Conservation (phyloP, 2,113 vertebrate species). For the Myiozetetes cayanensis region DNA sequence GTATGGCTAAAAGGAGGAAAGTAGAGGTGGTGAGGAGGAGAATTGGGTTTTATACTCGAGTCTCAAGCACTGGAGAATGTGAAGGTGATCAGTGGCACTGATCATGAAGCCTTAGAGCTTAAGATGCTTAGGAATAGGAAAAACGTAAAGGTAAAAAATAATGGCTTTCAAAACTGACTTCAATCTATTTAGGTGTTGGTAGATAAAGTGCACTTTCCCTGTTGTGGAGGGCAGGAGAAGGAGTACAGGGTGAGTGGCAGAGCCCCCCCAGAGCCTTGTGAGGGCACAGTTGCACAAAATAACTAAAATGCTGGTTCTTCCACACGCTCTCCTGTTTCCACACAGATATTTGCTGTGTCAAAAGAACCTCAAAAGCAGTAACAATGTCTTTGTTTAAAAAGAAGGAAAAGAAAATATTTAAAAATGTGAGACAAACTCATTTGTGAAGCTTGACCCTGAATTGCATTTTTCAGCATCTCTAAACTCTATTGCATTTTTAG, state of each 20-base stretch:
- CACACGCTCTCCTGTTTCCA: background rate
- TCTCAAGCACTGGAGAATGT: background rate
- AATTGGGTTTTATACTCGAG: background rate
- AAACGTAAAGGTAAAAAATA: background rate
- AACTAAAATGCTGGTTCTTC: background rate
- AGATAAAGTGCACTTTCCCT: background rate
- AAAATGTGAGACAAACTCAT: background rate
- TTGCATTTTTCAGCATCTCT: background rate
- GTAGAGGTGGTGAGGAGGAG: background rate
- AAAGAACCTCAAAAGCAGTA: background rate
- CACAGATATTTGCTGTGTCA: background rate
- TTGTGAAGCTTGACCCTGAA: background rate
- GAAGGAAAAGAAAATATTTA: background rate
- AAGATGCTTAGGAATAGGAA: background rate
- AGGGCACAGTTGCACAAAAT: background rate
- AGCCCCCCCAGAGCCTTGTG: accelerated
- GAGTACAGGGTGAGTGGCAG: background rate
- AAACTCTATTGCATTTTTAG: background rate
- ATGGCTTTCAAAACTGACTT: background rate
- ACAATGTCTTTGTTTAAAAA: background rate
- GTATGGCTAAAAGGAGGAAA: background rate
- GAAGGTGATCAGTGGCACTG: background rate
- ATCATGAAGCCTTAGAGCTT: background rate
- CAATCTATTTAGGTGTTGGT: background rate
- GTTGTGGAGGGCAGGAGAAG: background rate